Percentiles rank a stretch among this genome's conserved stretches.
Evolutionary conservation across 2,888 invertebrate genomes (phyloP).

Genomic region (Zhengitettix transpicula): DNA sequence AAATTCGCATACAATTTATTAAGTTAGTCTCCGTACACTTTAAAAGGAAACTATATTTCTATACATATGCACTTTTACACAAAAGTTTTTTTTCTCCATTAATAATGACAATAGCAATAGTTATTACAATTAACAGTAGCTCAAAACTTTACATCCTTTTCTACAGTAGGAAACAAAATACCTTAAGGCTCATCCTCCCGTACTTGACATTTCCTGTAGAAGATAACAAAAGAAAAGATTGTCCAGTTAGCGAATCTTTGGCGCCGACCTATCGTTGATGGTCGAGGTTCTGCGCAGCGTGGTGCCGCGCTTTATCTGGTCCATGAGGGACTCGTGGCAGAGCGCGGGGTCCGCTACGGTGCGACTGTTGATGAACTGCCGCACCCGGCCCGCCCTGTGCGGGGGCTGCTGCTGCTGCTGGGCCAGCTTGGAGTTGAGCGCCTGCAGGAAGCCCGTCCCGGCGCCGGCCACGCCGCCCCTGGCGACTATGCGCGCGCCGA

Average conservation of each 20-base stretch:
- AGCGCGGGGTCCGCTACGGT: slow-evolving; percentile 52
- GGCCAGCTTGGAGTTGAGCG: slow-evolving; percentile 61
- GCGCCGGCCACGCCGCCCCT: slow-evolving; percentile 4
- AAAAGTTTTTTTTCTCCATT: too few species aligned
- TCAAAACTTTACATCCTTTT: too few species aligned
- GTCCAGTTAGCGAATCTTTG: slow-evolving; percentile 55
- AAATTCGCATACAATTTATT: too few species aligned
- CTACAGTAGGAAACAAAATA: too few species aligned
- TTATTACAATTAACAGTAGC: too few species aligned
- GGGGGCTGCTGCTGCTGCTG: slow-evolving; percentile 26
- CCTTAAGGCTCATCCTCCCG: too few species aligned
- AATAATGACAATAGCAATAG: too few species aligned
- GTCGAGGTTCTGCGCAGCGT: slow-evolving; percentile 58
- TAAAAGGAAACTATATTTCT: too few species aligned
- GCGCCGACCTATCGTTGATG: slow-evolving; percentile 76
- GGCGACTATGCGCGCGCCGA: slow-evolving; percentile 34
- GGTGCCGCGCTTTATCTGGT: slow-evolving; percentile 79
- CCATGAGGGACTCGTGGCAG: slow-evolving; percentile 82
- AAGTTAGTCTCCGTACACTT: too few species aligned
- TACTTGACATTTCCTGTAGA: not conserved
- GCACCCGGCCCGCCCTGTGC: slow-evolving; percentile 43
- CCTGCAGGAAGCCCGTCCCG: slow-evolving; percentile 52
- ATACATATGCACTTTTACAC: too few species aligned
- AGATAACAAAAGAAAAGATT: not conserved
- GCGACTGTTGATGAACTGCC: slow-evolving; percentile 44